phyloP scores from a whole-genome alignment of 2,113 vertebrate species.

The Spea multiplicata region DNA sequence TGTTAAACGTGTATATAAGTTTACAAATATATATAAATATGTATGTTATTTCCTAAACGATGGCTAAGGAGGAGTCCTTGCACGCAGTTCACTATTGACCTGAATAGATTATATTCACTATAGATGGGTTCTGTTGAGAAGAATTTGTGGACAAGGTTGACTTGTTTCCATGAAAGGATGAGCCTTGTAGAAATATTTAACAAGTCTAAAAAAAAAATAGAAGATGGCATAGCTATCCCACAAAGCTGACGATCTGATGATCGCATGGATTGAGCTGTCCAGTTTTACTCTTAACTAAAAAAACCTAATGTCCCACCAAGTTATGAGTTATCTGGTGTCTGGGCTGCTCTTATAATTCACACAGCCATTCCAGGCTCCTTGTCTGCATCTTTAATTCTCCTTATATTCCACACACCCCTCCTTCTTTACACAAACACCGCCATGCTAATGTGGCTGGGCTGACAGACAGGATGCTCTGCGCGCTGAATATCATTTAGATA shows the following conservation, averaged over 20 bases:
- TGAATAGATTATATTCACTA: background rate
- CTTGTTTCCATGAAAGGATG: background rate
- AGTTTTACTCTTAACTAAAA: background rate
- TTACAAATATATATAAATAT: no score
- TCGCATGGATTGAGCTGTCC: background rate
- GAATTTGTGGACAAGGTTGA: background rate
- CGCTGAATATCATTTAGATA: conserved; percentile 99
- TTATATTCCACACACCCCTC: conserved; percentile 76
- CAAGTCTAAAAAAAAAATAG: background rate
- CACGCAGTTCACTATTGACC: no score
- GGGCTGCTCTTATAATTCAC: conserved; percentile 35
- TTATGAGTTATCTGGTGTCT: background rate
- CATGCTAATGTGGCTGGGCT: conserved; percentile 95
- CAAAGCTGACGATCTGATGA: background rate
- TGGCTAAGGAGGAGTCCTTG: no score
- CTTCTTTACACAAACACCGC: conserved; percentile 98
- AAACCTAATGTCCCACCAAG: no score
- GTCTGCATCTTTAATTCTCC: conserved; percentile 85
- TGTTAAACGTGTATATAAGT: no score
- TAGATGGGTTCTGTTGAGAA: background rate
- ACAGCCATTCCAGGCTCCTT: conserved; percentile 52
- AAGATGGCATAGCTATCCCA: background rate
- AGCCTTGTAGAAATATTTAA: no score
- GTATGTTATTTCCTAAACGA: no score
- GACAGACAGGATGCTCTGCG: conserved; percentile 88